Evolutionary conservation across 2,797 vertebrate species (phyloP).

Genomic region (Tragopan temminckii): DNA sequence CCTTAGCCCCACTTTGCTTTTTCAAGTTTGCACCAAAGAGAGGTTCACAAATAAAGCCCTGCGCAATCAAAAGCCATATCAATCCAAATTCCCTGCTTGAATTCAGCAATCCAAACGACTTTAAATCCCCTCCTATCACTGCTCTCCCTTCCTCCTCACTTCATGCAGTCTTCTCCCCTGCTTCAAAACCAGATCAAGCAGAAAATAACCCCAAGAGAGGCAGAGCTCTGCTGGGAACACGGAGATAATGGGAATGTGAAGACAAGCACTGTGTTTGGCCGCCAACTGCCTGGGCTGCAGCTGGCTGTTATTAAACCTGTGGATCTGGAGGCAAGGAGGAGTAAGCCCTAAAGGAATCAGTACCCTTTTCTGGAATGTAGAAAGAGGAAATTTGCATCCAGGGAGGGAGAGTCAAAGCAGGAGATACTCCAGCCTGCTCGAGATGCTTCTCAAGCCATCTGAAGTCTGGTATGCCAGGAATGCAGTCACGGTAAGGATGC

Average conservation of each 20-base stretch:
- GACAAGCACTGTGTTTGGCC: not conserved
- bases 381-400: conserved; percentile 16
- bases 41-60: not conserved
- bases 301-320: not conserved
- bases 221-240: not conserved
- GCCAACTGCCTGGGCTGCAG: not conserved
- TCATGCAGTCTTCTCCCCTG: not conserved
- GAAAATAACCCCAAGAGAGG: not conserved
- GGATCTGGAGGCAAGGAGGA: not conserved
- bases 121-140: not conserved
- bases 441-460: conserved; percentile 48
- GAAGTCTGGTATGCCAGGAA: conserved; percentile 26
- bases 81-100: not conserved
- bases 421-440: conserved; percentile 38
- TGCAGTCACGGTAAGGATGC: conserved; percentile 34
- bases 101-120: not conserved
- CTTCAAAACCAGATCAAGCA: not conserved
- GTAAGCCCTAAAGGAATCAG: not conserved
- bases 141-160: not conserved
- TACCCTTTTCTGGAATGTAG: conserved; percentile 64
- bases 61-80: not conserved
- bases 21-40: not conserved
- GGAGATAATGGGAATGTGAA: not conserved
- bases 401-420: not conserved
- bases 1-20: accelerated